Base-by-base conservation (phyloP, 2,113 vertebrate species). In the Xyliphius kryptos region DNA sequence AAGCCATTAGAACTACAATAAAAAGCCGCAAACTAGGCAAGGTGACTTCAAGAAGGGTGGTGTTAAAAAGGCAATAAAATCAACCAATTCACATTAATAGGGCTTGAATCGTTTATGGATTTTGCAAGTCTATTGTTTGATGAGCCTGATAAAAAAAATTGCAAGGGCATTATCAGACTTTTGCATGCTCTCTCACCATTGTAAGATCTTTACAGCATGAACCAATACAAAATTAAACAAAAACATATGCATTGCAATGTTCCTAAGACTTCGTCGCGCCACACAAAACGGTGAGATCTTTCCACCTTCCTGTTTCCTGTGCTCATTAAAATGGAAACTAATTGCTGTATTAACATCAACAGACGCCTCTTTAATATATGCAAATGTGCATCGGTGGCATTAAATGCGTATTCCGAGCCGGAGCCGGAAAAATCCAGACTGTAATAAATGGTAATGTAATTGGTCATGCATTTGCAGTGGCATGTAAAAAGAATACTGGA, bases 21-120 rank as follows among this genome's bases (percentile, higher is more conserved):
- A n/a, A 88, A 78, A 71, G 72, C 69, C 20, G 52, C 75, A 81
- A 85, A 80, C 80, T 78, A 79, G 67, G 81, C 79, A 88, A 85
- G 81, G 82, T 79, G 83, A 85, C 79, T 74, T 80, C 70, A 67
- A 67, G 72, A 75, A 72, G 66, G 62, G 54, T 49, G 58, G 74
- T 73, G 81, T 85, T 80, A 81, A 79, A 79, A 70, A 76, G 67
- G 22, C 68, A 70, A 82, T 84, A 79, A 86, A 83, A 82, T 76
- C 75, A 74, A 74, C 67, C 73, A 68, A 77, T 79, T 71, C 47
- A 41, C 79, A 82, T 79, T 78, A 84, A 87, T 81, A 58, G 37
- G 79, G 80, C 77, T 72, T 56, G 75, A 64, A 71, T 68, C 63
- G 71, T 77, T 69, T 56, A 68, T 70, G 68, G 74, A 77, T 79